Evolutionary conservation across 1,140 invertebrate species (phyloP).

Genomic region (Drosophila nigrodunni): DNA sequence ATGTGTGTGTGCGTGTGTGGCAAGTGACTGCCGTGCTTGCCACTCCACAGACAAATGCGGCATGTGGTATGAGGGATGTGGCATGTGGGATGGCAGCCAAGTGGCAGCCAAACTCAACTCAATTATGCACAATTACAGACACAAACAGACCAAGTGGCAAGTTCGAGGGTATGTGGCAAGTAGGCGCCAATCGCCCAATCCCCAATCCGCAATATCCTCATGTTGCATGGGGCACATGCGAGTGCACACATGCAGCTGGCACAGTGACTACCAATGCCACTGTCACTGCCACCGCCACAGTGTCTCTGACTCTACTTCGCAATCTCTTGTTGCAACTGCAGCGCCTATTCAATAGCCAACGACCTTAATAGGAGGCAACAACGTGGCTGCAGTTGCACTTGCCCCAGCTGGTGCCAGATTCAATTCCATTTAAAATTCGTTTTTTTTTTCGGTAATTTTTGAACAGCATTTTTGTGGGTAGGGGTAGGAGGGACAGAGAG

Average conservation of each 20-base stretch:
- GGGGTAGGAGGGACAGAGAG: too few relatives aligned
- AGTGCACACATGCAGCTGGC: constrained; percentile 6
- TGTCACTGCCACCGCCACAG: neutral
- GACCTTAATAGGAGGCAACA: constrained; percentile 59
- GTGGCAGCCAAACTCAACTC: constrained; percentile 62
- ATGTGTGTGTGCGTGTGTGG: neutral
- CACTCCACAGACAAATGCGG: constrained; percentile 4
- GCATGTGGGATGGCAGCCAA: constrained; percentile 22
- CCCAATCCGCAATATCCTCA: neutral
- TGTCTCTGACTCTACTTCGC: neutral
- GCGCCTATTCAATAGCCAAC: constrained; percentile 57
- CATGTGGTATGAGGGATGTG: neutral
- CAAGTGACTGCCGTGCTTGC: constrained; percentile 3
- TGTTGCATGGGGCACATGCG: constrained; percentile 12
- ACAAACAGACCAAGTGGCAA: constrained; percentile 61
- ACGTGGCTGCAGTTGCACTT: constrained; percentile 16
- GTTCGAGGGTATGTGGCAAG: constrained; percentile 17
- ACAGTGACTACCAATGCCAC: neutral
- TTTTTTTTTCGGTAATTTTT: constrained; percentile 34
- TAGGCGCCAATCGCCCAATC: too few relatives aligned
- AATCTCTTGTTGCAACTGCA: neutral
- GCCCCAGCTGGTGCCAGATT: constrained; percentile 32
- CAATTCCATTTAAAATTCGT: constrained; percentile 6
- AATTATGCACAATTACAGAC: constrained; percentile 81
- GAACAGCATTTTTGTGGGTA: constrained; percentile 2